Percentiles rank a stretch among this genome's conserved stretches.
These are phyloP conservation scores for Eupithecia vulgata DNA, from an alignment of 2,888 invertebrate genomes.

Conservation along the genomic window DNA sequence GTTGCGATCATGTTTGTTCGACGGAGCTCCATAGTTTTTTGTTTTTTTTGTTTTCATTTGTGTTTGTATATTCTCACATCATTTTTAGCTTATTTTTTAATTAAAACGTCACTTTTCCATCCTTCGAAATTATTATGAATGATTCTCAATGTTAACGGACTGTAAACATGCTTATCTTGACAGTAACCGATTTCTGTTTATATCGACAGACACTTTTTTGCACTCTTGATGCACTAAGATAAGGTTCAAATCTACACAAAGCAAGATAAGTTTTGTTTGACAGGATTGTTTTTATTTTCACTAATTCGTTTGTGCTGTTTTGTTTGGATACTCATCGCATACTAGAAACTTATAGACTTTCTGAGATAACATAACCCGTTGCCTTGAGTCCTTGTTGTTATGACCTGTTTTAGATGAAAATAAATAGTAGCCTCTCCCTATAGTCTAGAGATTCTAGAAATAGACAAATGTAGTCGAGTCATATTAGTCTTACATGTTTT, in stretches of 20 bases:
- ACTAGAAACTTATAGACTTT: background rate
- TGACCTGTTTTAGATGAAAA: slow-evolving; percentile 4
- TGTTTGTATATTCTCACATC: slow-evolving; percentile 51
- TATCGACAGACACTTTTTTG: background rate
- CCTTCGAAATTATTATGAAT: slow-evolving; percentile 1
- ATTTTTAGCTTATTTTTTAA: slow-evolving; percentile 32
- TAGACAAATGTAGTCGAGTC: background rate
- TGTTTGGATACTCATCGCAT: slow-evolving; percentile 23
- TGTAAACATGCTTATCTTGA: slow-evolving; percentile 7
- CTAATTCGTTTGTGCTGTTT: slow-evolving; percentile 53
- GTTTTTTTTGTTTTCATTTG: slow-evolving; percentile 50
- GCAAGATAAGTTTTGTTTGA: slow-evolving; percentile 29
- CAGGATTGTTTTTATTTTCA: slow-evolving; percentile 38
- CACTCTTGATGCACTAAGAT: background rate
- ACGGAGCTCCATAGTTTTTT: slow-evolving; percentile 28
- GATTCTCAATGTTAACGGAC: background rate
- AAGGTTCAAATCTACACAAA: slow-evolving; percentile 9
- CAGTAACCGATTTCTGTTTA: background rate
- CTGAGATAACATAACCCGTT: background rate
- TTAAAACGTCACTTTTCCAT: background rate
- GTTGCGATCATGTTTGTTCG: slow-evolving; percentile 61
- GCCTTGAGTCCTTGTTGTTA: background rate
- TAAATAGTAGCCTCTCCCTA: background rate
- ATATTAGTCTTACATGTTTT: background rate
- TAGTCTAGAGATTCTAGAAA: background rate